Evolutionary conservation across 1,140 invertebrate genomes (phyloP).

Genomic region (Theocolax elegans): DNA sequence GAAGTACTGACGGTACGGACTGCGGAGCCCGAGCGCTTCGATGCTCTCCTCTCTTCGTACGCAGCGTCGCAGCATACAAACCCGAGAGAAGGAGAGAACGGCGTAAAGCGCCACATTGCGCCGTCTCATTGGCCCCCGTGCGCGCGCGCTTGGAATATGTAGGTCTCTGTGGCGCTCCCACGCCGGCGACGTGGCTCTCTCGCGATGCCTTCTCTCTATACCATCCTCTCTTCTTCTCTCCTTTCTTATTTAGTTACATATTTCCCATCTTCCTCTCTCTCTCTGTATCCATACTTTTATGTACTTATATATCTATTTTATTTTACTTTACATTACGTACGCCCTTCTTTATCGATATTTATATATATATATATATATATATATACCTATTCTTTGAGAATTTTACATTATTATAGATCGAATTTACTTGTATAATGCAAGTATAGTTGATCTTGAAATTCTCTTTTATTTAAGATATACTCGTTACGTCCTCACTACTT

Average conservation of each 20-base stretch:
- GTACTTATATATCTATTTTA: no score
- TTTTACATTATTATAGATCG: no score
- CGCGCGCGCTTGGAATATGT: constrained; percentile 34
- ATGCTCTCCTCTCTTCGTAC: no score
- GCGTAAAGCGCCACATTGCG: constrained; percentile 63
- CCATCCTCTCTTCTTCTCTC: not conserved
- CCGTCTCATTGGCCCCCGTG: constrained; percentile 66
- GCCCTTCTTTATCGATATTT: no score
- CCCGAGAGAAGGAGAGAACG: constrained; percentile 44
- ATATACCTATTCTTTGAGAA: no score
- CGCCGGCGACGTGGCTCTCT: constrained; percentile 26
- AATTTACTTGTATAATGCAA: no score
- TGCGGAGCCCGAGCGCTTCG: not conserved
- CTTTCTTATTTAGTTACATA: not conserved
- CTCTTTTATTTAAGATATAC: no score
- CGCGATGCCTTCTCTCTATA: not conserved
- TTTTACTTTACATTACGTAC: no score
- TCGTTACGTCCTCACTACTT: no score
- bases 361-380: no score
- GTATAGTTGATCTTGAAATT: no score
- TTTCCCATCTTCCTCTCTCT: not conserved
- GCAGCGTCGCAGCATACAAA: not conserved
- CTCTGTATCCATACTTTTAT: not conserved
- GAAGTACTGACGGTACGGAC: no score
- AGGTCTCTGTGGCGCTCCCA: constrained; percentile 18